These are phyloP conservation scores for Spongia lamella DNA, from an alignment of 37 sponge, comb jelly and placozoan genomes.

Conservation along the genomic window DNA sequence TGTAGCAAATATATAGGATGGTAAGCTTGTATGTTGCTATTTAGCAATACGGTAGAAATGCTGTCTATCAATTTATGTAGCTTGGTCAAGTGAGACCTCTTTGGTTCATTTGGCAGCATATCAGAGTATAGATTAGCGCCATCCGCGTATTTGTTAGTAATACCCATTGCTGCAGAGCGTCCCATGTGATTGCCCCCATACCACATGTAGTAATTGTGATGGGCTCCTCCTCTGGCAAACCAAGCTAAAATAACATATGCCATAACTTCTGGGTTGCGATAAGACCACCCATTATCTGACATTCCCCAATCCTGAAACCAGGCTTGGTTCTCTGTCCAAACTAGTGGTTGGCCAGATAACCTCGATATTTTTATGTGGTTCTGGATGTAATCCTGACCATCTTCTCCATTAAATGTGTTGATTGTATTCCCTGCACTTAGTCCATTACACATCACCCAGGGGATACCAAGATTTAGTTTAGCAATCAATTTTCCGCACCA, in stretches of 20 bases:
- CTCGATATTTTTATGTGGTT: conserved; percentile 15
- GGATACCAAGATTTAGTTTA: conserved; percentile 27
- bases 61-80: conserved; percentile 32
- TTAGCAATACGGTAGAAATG: background rate
- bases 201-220: conserved; percentile 77
- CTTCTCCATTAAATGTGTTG: conserved; percentile 59
- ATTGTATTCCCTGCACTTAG: conserved; percentile 50
- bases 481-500: conserved; percentile 55
- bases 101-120: conserved; percentile 48
- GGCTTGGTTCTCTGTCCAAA: conserved; percentile 61
- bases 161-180: conserved; percentile 1
- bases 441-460: conserved; percentile 72
- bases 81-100: conserved; percentile 37
- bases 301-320: conserved; percentile 51
- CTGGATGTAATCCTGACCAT: conserved; percentile 32
- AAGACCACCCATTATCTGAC: background rate
- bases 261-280: conserved; percentile 40
- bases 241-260: conserved; percentile 49
- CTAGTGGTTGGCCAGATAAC: conserved; percentile 51
- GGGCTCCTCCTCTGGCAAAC: conserved; percentile 54
- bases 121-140: conserved; percentile 54
- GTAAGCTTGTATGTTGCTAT: background rate
- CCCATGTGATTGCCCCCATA: conserved; percentile 58
- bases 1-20: background rate
- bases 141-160: conserved; percentile 49